phyloP scores from a whole-genome alignment of 2,888 invertebrate genomes.

The Tachina lurida region DNA sequence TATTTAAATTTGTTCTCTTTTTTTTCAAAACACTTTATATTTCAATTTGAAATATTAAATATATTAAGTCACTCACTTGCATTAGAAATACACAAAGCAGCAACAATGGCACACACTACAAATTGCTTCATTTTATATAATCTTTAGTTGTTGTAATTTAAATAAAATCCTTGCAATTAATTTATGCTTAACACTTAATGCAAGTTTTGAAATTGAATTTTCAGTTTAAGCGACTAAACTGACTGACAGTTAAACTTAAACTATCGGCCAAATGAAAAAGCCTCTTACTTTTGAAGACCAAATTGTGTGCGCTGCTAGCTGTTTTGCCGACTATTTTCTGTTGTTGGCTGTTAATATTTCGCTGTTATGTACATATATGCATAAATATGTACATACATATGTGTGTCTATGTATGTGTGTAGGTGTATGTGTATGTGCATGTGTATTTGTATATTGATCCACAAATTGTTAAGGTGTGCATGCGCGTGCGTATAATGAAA shows the following conservation, averaged over 20 bases:
- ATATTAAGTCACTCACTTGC: conserved; percentile 80
- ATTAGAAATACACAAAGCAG: conserved; percentile 79
- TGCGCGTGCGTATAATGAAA: conserved; percentile 66
- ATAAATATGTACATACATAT: too few species aligned
- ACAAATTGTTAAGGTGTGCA: conserved; percentile 71
- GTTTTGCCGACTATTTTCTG: conserved; percentile 16
- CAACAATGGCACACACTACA: conserved; percentile 81
- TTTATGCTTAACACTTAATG: conserved; percentile 46
- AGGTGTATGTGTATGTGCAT: too few species aligned
- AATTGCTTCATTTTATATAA: conserved; percentile 79
- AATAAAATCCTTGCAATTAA: conserved; percentile 53
- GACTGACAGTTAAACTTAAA: conserved; percentile 82
- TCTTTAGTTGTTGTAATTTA: conserved; percentile 61
- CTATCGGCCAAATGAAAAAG: conserved; percentile 80
- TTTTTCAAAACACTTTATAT: conserved; percentile 7
- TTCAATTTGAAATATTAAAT: conserved; percentile 25
- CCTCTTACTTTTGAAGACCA: conserved; percentile 83
- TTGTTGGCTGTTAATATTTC: conserved; percentile 14
- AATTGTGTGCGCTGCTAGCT: conserved; percentile 30
- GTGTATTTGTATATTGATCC: background rate
- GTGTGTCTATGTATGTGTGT: too few species aligned
- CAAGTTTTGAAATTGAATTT: background rate
- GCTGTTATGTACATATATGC: conserved; percentile 21
- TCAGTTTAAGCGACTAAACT: conserved; percentile 71
- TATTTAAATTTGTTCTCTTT: background rate